Evolutionary conservation across 2,797 vertebrate genomes (phyloP).

Genomic region (Ctenosaura bakeri): DNA sequence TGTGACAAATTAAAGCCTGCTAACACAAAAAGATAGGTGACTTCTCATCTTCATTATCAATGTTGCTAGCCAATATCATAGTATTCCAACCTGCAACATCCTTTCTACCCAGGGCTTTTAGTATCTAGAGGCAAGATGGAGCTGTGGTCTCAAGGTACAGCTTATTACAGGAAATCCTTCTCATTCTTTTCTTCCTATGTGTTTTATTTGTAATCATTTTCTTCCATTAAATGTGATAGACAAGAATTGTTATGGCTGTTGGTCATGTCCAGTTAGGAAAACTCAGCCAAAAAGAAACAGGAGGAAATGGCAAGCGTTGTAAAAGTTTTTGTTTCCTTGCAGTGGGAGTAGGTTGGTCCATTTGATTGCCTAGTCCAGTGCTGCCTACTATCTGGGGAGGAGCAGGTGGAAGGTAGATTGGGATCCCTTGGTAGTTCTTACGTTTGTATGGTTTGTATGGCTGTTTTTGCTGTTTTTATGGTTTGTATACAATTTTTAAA

Average conservation of each 20-base stretch:
- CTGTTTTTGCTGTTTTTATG: too few relatives aligned
- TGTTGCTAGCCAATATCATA: neutral
- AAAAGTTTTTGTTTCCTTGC: neutral
- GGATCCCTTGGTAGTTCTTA: neutral
- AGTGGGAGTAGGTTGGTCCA: neutral
- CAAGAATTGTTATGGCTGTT: neutral
- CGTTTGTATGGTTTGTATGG: too few relatives aligned
- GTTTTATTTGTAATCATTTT: neutral
- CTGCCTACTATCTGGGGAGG: neutral
- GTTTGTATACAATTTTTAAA: too few relatives aligned
- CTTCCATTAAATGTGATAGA: slow-evolving; percentile 5
- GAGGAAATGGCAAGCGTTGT: neutral
- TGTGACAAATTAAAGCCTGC: neutral
- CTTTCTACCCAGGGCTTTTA: neutral
- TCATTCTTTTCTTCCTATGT: too few relatives aligned
- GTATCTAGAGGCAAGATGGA: neutral
- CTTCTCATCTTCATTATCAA: neutral
- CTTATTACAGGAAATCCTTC: too few relatives aligned
- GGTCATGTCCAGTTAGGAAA: neutral
- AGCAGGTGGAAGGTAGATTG: neutral
- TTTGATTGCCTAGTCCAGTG: neutral
- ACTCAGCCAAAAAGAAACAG: neutral
- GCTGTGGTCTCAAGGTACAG: neutral
- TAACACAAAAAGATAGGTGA: neutral
- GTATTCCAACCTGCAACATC: neutral